phyloP scores from a whole-genome alignment of 2,113 vertebrate genomes.

The Amphiprion ocellaris region DNA sequence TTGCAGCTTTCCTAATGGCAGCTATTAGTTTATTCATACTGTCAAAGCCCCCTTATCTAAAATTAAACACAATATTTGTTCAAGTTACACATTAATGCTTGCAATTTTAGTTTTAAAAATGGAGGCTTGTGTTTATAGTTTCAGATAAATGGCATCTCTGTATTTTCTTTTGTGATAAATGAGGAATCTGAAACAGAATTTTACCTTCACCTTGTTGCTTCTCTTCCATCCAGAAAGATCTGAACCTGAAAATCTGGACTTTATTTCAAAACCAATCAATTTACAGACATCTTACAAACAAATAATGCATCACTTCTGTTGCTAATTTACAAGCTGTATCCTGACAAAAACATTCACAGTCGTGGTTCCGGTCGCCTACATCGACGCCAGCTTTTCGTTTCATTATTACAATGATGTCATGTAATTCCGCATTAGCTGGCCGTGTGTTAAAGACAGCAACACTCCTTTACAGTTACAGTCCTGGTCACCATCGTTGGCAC shows the following conservation, averaged over 20 bases:
- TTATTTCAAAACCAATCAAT: constrained; percentile 55
- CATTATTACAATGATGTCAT: constrained; percentile 22
- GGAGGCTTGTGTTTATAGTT: no score
- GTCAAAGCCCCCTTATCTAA: not conserved
- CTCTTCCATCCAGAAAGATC: constrained; percentile 27
- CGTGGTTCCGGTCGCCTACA: not conserved
- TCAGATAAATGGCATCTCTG: no score
- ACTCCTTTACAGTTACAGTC: no score
- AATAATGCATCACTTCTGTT: constrained; percentile 1
- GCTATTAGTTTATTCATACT: not conserved
- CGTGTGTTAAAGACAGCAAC: not conserved
- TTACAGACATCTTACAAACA: constrained; percentile 47
- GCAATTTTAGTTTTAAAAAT: no score
- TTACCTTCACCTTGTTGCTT: no score
- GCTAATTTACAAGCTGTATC: constrained; percentile 7
- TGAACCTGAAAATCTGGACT: constrained; percentile 2
- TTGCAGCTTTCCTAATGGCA: not conserved
- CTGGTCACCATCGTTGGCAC: no score
- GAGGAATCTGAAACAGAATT: not conserved
- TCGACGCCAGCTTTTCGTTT: constrained; percentile 1
- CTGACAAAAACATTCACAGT: not conserved
- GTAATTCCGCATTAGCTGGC: constrained; percentile 21
- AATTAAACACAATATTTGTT: not conserved
- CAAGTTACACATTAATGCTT: constrained; percentile 17
- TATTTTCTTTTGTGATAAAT: not conserved